Conservation (phyloP, 2,797 vertebrate genomes). For the Enteromius unitaeniatus region DNA sequence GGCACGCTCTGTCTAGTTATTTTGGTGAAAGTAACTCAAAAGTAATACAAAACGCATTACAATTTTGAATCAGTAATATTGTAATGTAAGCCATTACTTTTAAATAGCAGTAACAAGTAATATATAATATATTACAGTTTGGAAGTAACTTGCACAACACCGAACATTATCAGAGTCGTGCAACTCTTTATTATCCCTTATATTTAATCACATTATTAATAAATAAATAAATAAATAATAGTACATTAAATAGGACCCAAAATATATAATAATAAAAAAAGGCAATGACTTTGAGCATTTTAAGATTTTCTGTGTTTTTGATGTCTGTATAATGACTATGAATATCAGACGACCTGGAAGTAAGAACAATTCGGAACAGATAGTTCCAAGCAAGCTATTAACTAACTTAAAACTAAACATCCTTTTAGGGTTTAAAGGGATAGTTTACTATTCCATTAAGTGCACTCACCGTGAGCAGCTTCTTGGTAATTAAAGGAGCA, state of each 20-base stretch:
- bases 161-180: background rate
- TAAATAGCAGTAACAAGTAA: no score
- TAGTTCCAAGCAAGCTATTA: background rate
- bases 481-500: background rate
- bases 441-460: background rate
- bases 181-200: background rate
- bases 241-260: background rate
- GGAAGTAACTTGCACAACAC: no score
- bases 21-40: no score
- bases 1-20: no score
- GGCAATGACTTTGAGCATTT: background rate
- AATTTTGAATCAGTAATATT: no score
- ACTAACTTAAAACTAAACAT: background rate
- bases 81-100: no score
- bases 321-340: background rate
- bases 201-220: background rate
- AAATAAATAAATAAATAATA: background rate
- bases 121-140: no score
- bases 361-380: background rate
- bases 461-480: background rate
- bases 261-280: background rate
- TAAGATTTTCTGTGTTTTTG: background rate
- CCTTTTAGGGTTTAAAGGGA: background rate
- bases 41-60: no score
- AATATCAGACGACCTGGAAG: background rate